A percentile compares a stretch with the other conserved stretches of the same genome.
phyloP scores from a whole-genome alignment of 2,888 invertebrate species.

The Achlya flavicornis region DNA sequence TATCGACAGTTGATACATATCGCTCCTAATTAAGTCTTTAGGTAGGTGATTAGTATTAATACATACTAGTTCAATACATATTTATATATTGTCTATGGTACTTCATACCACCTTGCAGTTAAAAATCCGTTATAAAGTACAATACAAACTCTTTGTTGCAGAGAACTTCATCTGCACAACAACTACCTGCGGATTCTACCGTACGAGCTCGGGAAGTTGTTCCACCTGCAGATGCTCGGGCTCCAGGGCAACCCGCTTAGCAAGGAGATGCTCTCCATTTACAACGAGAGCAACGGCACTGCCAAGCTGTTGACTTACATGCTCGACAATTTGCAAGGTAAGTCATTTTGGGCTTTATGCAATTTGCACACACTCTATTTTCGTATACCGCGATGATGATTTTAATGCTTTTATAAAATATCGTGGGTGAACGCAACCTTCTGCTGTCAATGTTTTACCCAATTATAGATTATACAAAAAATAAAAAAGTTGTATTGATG shows the following conservation, averaged over 20 bases:
- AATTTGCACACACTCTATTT: not conserved
- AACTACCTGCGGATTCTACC: conserved; percentile 97
- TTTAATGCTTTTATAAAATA: not conserved
- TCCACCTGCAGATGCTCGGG: conserved; percentile 96
- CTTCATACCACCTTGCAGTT: too few relatives aligned
- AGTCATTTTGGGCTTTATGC: conserved; percentile 26
- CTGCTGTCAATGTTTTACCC: too few relatives aligned
- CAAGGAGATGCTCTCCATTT: conserved; percentile 95
- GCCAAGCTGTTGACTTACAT: conserved; percentile 96
- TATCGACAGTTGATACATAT: not conserved
- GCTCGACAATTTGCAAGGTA: conserved; percentile 98
- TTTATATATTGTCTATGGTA: too few relatives aligned
- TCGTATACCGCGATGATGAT: not conserved
- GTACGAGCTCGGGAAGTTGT: conserved; percentile 98
- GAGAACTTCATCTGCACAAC: conserved; percentile 96
- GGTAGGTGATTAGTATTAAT: not conserved
- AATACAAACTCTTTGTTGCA: conserved; percentile 65
- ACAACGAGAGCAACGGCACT: conserved; percentile 96
- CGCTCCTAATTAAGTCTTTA: not conserved
- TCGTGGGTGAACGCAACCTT: not conserved
- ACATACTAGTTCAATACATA: too few relatives aligned
- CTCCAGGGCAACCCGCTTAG: conserved; percentile 97
- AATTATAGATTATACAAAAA: too few relatives aligned
- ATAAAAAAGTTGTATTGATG: not conserved
- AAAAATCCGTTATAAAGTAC: too few relatives aligned